Base-by-base conservation (phyloP, 1,140 invertebrate genomes). In the Diachasma alloeum region DNA sequence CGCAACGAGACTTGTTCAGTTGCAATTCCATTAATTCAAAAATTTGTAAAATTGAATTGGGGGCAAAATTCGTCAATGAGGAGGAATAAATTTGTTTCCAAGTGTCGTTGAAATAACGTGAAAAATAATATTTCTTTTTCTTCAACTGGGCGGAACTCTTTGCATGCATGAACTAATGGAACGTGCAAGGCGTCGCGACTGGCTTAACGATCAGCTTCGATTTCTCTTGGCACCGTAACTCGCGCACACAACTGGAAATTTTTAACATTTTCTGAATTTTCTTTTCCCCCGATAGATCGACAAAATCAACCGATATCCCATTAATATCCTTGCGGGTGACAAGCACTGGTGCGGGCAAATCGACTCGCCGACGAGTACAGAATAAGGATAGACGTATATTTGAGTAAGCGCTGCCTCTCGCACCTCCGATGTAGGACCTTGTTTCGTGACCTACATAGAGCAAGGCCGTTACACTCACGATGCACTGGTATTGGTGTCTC, bases 391-490 rank as follows among this genome's bases (percentile, higher is more conserved):
- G 19, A 63, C 26, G 2, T 19, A 26, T 63, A 63, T 56, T 56
- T 56, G 6, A 56, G 9, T 19, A 56, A 8, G 4, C 26, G 53
- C 42, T 77, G 66, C 85, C 84, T 79, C 81, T 81, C 79, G 83
- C 78, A 86, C 78, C 81, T 83, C 83, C 82, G 82, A 84, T 82
- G 81, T 82, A 82, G 86, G 86, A 88, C 87, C 87, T 88, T 88
- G 87, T 88, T 88, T 88, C 86, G 83, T 88, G 87, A 88, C 87
- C 87, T 82, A 88, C 86, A 87, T 88, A 84, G 83, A 87, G 86
- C 87, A 88, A 88, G 87, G 87, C 87, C 86, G 87, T 87, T 88
- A 88, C 72, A 78, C 77, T 78, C 77, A 87, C 83, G 82, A 80
- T 85, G 80, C 81, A 79, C 76, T 81, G 80, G 84, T 79, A 77